phyloP scores from a whole-genome alignment of 1,140 invertebrate species.

The roundworm (Caenorhabditis elegans) region WBcel235 BX284602.5:10993501-10994000 shows the following conservation, averaged over 20 bases:
- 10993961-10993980: not conserved
- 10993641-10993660: not conserved
- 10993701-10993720: not conserved
- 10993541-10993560: not conserved
- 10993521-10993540: not conserved
- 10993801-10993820: too few species aligned
- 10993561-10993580: too few species aligned
- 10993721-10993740: not conserved
- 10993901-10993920: slow-evolving; percentile 58
- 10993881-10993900: slow-evolving; percentile 57
- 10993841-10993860: not conserved
- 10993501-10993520: slow-evolving; percentile 8
- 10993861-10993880: not conserved
- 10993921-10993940: slow-evolving; percentile 50
- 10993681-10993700: not conserved
- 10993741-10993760: not conserved
- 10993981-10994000: slow-evolving; percentile 8
- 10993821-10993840: too few species aligned
- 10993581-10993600: too few species aligned
- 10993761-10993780: slow-evolving; percentile 6
- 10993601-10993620: not conserved
- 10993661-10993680: slow-evolving; percentile 14
- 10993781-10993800: slow-evolving; percentile 1
- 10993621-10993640: not conserved
- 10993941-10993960: slow-evolving; percentile 2